Percentiles rank a stretch among this genome's conserved stretches.
These are phyloP conservation scores for Cryptoprocta ferox DNA, from an alignment of 2,797 vertebrate genomes.

Conservation along the genomic window DNA sequence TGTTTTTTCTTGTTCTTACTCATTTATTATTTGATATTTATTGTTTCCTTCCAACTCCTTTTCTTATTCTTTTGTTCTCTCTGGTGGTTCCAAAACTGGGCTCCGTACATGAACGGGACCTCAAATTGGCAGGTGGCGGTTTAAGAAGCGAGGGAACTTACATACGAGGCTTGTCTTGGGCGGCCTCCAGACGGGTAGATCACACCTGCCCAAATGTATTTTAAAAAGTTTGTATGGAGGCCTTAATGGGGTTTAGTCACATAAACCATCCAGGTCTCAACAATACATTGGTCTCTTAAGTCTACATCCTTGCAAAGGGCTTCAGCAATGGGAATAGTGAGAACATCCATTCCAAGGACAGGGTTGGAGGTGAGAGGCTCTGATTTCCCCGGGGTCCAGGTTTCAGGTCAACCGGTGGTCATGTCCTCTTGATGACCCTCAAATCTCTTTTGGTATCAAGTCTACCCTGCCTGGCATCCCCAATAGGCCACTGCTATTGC, in stretches of 20 bases:
- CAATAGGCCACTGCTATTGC: background rate
- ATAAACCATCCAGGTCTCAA: background rate
- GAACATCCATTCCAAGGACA: background rate
- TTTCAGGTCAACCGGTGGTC: no score
- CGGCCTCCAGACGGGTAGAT: background rate
- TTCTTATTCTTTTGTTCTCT: background rate
- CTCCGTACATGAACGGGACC: background rate
- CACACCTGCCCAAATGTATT: background rate
- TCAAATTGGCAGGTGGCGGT: background rate
- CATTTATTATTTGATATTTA: background rate
- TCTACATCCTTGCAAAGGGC: background rate
- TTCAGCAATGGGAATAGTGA: background rate
- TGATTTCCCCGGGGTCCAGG: no score
- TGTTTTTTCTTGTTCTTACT: background rate
- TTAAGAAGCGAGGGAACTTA: background rate
- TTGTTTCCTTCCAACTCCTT: background rate
- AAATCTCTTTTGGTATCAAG: background rate
- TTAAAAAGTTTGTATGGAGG: background rate
- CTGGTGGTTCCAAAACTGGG: background rate
- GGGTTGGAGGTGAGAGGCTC: background rate
- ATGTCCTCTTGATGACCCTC: background rate
- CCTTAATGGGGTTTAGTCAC: background rate
- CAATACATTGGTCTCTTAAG: background rate
- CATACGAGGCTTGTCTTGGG: background rate
- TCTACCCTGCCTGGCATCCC: rapidly evolving